These are phyloP conservation scores for Brienomyrus brachyistius DNA, from an alignment of 2,113 vertebrate genomes.

Conservation along the genomic window DNA sequence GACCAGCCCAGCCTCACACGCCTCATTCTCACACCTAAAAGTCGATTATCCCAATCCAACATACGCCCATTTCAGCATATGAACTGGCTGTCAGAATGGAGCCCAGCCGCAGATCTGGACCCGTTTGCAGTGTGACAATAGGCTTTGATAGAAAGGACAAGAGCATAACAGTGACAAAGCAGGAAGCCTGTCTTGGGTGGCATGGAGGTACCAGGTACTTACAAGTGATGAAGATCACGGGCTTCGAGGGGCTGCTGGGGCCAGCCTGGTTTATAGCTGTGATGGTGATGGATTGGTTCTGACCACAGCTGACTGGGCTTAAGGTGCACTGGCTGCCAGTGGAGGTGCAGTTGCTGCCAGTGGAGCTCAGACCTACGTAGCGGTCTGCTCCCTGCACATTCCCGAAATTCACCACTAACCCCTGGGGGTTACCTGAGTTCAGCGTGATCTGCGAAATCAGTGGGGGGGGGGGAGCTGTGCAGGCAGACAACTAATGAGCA, in stretches of 20 bases:
- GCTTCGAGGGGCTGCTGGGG: conserved; percentile 55
- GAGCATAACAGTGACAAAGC: neutral
- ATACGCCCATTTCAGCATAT: neutral
- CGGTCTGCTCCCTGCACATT: conserved; percentile 49
- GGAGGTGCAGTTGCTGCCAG: conserved; percentile 57
- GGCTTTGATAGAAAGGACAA: neutral
- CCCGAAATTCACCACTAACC: conserved; percentile 64
- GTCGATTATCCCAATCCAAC: neutral
- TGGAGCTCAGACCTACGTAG: conserved; percentile 57
- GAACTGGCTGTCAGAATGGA: neutral
- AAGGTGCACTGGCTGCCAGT: conserved; percentile 58
- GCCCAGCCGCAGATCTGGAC: neutral
- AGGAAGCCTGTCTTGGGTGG: neutral
- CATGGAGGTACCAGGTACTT: conserved; percentile 26
- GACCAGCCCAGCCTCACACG: neutral
- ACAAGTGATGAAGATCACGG: conserved; percentile 66
- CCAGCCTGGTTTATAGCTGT: conserved; percentile 70
- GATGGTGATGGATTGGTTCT: conserved; percentile 62
- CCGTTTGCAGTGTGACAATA: neutral
- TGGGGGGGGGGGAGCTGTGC: conserved; percentile 49
- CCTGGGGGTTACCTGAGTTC: conserved; percentile 28
- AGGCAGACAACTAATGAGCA: neutral
- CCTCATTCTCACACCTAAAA: neutral
- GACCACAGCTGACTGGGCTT: conserved; percentile 61
- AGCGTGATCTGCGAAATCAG: conserved; percentile 34